Conservation (phyloP, 1,140 invertebrate species). For the Armadillidium nasatum region DNA sequence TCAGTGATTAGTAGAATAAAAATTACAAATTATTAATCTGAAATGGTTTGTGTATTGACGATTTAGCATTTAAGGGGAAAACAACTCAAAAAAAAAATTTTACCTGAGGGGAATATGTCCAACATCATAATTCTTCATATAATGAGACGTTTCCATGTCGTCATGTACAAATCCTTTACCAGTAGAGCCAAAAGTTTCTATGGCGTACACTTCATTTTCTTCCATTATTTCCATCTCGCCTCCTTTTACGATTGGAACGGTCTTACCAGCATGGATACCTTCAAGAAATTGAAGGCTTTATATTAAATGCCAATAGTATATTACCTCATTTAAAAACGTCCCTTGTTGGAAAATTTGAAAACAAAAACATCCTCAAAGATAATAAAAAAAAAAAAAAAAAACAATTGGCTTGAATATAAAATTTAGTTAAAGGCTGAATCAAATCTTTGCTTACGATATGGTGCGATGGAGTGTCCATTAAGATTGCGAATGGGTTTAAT, state of each 20-base stretch:
- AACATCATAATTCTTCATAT: constrained; percentile 98
- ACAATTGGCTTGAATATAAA: too few relatives aligned
- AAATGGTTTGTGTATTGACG: too few relatives aligned
- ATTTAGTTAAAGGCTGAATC: too few relatives aligned
- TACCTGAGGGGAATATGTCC: constrained; percentile 77
- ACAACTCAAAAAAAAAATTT: constrained; percentile 21
- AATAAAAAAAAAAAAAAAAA: too few relatives aligned
- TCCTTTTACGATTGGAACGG: constrained; percentile 98
- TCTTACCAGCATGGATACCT: constrained; percentile 98
- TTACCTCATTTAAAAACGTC: too few relatives aligned
- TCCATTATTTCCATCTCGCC: constrained; percentile 97
- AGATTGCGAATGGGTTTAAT: constrained; percentile 97
- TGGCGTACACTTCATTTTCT: constrained; percentile 98
- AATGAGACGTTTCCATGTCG: constrained; percentile 98
- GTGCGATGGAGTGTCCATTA: constrained; percentile 96
- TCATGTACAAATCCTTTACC: constrained; percentile 95
- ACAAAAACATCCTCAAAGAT: too few relatives aligned
- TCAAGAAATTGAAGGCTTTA: constrained; percentile 15
- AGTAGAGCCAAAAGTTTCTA: constrained; percentile 99
- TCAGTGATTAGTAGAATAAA: too few relatives aligned
- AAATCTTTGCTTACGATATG: constrained; percentile 67
- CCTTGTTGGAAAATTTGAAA: too few relatives aligned
- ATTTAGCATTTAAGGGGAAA: too few relatives aligned
- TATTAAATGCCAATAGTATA: too few relatives aligned
- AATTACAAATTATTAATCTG: too few relatives aligned